Evolutionary conservation across 2,113 vertebrate species (phyloP).

Genomic region (Cyrtonyx montezumae): DNA sequence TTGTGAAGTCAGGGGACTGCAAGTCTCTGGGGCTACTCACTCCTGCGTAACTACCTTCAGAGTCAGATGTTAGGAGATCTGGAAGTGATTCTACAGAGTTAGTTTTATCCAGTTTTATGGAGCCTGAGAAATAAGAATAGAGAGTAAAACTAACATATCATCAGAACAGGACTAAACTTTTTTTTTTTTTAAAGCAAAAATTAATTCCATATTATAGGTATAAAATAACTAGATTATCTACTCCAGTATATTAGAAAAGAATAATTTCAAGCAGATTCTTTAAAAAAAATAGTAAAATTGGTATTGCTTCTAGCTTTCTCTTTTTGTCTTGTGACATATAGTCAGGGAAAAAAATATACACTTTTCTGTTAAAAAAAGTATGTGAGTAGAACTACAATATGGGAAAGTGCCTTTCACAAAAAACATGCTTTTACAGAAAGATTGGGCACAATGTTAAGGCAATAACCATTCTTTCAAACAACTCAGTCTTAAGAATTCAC

Average conservation of each 20-base stretch:
- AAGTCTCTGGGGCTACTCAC: slow-evolving; percentile 90
- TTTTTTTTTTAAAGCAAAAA: background rate
- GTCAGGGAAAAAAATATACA: background rate
- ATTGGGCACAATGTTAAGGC: background rate
- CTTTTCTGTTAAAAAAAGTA: background rate
- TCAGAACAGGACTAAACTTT: background rate
- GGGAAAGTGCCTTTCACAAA: background rate
- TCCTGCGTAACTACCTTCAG: slow-evolving; percentile 92
- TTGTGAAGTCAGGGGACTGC: slow-evolving; percentile 87
- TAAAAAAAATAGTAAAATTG: background rate
- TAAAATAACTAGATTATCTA: background rate
- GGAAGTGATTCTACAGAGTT: slow-evolving; percentile 93
- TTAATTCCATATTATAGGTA: background rate
- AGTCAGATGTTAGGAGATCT: slow-evolving; percentile 93
- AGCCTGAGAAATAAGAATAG: slow-evolving; percentile 61
- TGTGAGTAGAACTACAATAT: background rate
- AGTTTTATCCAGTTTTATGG: slow-evolving; percentile 84
- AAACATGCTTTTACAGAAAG: background rate
- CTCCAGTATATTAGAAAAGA: background rate
- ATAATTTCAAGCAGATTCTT: background rate
- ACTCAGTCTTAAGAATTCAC: background rate
- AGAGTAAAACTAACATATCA: background rate
- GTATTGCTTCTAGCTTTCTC: background rate
- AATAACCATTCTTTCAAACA: background rate
- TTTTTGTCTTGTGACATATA: background rate